phyloP scores from a whole-genome alignment of 2,888 invertebrate genomes.

The Sisyra nigra region DNA sequence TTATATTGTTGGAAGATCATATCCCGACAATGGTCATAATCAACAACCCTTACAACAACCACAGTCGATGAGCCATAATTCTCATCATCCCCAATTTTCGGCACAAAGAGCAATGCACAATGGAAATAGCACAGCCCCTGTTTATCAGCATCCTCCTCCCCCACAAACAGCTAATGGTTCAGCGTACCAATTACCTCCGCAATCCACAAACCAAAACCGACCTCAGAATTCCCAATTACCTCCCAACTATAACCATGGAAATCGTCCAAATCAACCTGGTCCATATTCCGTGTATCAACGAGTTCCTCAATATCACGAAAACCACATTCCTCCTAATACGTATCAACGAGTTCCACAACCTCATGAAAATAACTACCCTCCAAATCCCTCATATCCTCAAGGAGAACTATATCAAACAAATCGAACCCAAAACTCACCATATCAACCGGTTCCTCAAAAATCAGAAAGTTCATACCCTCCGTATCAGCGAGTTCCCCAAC shows the following conservation, averaged over 20 bases:
- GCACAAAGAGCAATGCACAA: conserved; percentile 22
- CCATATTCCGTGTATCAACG: conserved; percentile 10
- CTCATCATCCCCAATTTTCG: conserved; percentile 21
- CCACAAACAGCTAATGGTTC: conserved; percentile 12
- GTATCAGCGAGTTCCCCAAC: conserved; percentile 7
- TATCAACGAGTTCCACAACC: conserved; percentile 15
- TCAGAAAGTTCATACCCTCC: background rate
- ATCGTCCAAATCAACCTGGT: conserved; percentile 20
- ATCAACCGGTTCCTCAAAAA: conserved; percentile 19
- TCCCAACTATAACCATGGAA: conserved; percentile 6
- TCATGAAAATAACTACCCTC: background rate
- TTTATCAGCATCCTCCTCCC: conserved; percentile 23
- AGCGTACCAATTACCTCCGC: background rate
- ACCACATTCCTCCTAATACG: conserved; percentile 9
- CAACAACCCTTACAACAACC: background rate
- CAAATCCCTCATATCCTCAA: background rate
- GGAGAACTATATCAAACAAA: too few relatives aligned
- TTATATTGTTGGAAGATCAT: too few relatives aligned
- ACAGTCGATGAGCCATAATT: conserved; percentile 18
- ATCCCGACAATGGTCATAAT: background rate
- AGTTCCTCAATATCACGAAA: conserved; percentile 9
- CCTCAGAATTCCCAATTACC: conserved; percentile 5
- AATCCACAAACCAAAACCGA: background rate
- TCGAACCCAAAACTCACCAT: conserved; percentile 12
- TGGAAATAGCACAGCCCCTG: conserved; percentile 9